A percentile compares a stretch with the other conserved stretches of the same genome.
Conservation (phyloP, 2,888 invertebrate genomes). For the Callosobruchus maculatus region DNA sequence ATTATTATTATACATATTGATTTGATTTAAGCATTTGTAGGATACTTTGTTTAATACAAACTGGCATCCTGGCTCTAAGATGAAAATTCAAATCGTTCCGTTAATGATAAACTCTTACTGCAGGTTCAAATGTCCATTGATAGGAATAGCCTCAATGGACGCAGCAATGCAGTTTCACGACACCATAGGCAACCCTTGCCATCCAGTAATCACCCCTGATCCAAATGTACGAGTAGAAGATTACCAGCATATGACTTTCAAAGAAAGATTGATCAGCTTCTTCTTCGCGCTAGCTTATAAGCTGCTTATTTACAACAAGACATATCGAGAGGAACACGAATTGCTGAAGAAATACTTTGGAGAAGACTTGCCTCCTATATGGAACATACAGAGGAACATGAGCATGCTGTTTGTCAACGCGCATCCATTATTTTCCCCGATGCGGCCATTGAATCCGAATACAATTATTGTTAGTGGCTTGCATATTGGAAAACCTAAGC, state of each 20-base stretch:
- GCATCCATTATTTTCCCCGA: slow-evolving; percentile 32
- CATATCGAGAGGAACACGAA: slow-evolving; percentile 18
- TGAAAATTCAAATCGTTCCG: too few relatives aligned
- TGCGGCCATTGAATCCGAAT: slow-evolving; percentile 34
- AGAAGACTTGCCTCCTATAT: slow-evolving; percentile 27
- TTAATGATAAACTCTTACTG: slow-evolving; percentile 33
- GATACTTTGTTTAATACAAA: too few relatives aligned
- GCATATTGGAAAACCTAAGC: slow-evolving; percentile 24
- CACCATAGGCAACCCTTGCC: slow-evolving; percentile 37
- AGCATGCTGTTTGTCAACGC: slow-evolving; percentile 37
- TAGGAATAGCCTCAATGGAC: slow-evolving; percentile 40
- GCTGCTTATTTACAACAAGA: slow-evolving; percentile 4
- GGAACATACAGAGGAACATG: slow-evolving; percentile 33
- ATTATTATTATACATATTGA: too few relatives aligned
- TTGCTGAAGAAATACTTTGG: slow-evolving; percentile 35
- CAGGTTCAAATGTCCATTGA: slow-evolving; percentile 39
- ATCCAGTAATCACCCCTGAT: slow-evolving; percentile 41
- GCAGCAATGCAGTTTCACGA: slow-evolving; percentile 32
- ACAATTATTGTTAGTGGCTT: slow-evolving; percentile 36
- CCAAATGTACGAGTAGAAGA: slow-evolving; percentile 29
- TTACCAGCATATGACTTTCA: slow-evolving; percentile 28
- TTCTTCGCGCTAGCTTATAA: slow-evolving; percentile 12
- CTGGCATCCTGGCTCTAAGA: too few relatives aligned
- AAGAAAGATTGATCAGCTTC: slow-evolving; percentile 31
- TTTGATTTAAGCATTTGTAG: too few relatives aligned